Percentiles rank a stretch among this genome's conserved stretches.
phyloP scores from a whole-genome alignment of 2,113 vertebrate genomes.

The Vulpes lagopus region DNA sequence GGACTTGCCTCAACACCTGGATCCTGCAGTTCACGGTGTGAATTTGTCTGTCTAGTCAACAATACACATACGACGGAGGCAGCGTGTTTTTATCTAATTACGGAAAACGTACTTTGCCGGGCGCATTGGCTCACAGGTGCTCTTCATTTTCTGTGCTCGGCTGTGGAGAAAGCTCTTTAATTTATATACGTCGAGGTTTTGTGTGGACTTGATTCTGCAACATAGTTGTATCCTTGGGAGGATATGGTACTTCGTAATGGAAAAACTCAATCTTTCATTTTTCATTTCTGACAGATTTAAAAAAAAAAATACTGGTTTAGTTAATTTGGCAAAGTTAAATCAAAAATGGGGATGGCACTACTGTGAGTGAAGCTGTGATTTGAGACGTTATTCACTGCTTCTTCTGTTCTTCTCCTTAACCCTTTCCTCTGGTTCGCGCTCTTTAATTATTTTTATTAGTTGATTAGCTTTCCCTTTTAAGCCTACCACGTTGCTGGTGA shows the following conservation, averaged over 20 bases:
- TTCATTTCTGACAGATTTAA: not conserved
- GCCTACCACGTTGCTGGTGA: not conserved
- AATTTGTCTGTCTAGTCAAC: not conserved
- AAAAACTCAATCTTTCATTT: conserved; percentile 25
- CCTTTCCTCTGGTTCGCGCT: not conserved
- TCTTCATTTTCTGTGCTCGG: not conserved
- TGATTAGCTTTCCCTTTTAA: not conserved
- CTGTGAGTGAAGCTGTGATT: not conserved
- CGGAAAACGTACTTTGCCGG: not conserved
- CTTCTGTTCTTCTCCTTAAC: not conserved
- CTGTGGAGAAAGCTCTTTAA: not conserved
- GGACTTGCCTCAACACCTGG: not conserved
- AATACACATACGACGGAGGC: not conserved
- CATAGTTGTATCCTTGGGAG: not conserved
- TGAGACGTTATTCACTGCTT: not conserved
- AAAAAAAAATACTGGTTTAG: not conserved
- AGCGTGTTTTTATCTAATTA: conserved; percentile 26
- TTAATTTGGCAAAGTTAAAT: not conserved
- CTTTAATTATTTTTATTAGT: not conserved
- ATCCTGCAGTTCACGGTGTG: not conserved
- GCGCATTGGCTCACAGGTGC: not conserved
- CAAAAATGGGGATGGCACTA: not conserved
- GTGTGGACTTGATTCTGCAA: not conserved
- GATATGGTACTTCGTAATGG: not conserved
- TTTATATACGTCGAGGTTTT: not conserved